Evolutionary conservation across 1,140 invertebrate genomes (phyloP).

Genomic region (Pogonus chalceus): DNA sequence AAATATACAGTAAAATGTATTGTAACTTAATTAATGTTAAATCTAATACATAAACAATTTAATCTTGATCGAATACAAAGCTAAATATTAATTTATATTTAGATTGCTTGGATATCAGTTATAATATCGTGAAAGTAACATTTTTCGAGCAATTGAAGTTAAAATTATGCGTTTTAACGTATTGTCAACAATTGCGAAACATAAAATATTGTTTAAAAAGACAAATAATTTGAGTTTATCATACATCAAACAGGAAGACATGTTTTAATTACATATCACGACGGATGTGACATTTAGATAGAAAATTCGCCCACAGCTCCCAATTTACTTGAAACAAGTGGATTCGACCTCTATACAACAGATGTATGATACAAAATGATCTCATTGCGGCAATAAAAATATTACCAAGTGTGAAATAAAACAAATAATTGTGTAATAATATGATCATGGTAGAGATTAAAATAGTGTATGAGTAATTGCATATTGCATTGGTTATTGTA

Average conservation of each 20-base stretch:
- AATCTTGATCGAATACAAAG: too few relatives aligned
- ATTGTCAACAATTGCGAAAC: too few relatives aligned
- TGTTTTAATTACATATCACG: constrained; percentile 2
- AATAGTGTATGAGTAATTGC: background rate
- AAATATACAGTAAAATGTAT: too few relatives aligned
- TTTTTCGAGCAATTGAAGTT: too few relatives aligned
- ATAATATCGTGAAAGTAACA: too few relatives aligned
- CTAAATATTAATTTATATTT: too few relatives aligned
- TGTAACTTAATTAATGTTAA: too few relatives aligned
- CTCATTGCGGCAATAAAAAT: background rate
- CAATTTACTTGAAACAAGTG: background rate
- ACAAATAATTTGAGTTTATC: background rate
- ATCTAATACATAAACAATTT: too few relatives aligned
- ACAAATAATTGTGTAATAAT: background rate
- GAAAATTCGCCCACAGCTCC: background rate
- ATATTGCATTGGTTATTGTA: background rate
- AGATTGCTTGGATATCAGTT: too few relatives aligned
- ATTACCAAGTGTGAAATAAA: background rate
- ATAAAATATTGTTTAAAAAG: background rate
- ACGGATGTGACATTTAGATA: constrained; percentile 5
- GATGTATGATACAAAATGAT: background rate
- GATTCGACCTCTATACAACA: background rate
- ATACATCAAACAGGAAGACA: background rate
- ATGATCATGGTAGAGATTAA: background rate
- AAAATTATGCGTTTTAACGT: too few relatives aligned